Conservation (phyloP, 1,140 invertebrate species). For the Globodera rostochiensis region DNA sequence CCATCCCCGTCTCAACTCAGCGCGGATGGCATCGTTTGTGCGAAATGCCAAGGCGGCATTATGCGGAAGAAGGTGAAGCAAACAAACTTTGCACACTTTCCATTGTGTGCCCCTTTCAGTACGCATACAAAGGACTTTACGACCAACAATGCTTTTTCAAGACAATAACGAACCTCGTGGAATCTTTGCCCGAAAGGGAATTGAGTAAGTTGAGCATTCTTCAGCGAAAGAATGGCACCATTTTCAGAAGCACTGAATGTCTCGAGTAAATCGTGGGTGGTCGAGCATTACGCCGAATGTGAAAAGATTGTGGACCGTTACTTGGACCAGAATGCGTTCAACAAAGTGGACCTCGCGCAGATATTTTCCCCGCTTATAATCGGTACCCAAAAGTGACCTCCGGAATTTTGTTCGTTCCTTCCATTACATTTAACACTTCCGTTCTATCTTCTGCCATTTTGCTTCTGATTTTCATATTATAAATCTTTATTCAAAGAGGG, state of each 20-base stretch:
- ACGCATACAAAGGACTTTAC: constrained; percentile 32
- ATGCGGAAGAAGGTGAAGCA: constrained; percentile 30
- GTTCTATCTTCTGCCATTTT: too few relatives aligned
- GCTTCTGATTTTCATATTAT: too few relatives aligned
- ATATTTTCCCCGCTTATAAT: constrained; percentile 37
- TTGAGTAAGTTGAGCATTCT: constrained; percentile 18
- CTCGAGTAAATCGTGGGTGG: background rate
- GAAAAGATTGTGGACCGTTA: constrained; percentile 24
- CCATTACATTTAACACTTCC: too few relatives aligned
- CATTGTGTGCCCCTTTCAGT: constrained; percentile 30
- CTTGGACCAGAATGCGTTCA: constrained; percentile 37
- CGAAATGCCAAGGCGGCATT: constrained; percentile 37
- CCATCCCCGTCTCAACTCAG: constrained; percentile 28
- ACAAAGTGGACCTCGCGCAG: constrained; percentile 39
- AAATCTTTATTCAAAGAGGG: too few relatives aligned
- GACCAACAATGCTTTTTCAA: constrained; percentile 44
- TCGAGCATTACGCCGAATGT: constrained; percentile 34
- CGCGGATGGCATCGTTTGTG: constrained; percentile 18
- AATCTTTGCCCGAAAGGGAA: constrained; percentile 26
- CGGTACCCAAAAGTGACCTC: background rate
- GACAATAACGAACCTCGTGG: constrained; percentile 39
- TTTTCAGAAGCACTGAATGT: constrained; percentile 34
- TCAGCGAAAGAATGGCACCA: background rate
- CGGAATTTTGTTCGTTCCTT: background rate
- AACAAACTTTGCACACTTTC: too few relatives aligned